Evolutionary conservation across 2,888 invertebrate species (phyloP), one percentile per base, ranked within the genome.

Genomic region (Cinara cedri): DNA sequence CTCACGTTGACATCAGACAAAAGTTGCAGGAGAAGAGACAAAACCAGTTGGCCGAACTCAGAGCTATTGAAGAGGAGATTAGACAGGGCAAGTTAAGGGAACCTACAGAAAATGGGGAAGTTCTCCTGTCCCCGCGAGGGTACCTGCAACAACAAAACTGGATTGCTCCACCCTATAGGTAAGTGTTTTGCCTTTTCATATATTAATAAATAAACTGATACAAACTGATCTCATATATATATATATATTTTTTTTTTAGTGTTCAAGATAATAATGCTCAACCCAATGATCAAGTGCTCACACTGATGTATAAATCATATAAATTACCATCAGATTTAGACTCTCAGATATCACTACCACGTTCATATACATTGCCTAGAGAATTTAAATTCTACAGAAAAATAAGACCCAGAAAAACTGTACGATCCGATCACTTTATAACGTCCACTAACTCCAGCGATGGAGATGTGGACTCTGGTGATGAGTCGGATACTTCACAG

Each of bases 1-100:
- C 93, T 10, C 88, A 93, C 14, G 92, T 94, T 49, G 93, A 94
- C 85, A 95, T 95, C 82, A 93, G 93, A 82, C 93, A 94, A 83
- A 95, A 95, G 85, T 87, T 95, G 0, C 92, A 93, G 84, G 94
- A 94, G 85, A 95, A 95, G 85, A 94, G 94, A 84, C 93, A 93
- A 84, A 94, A 95, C 82, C 95, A 95, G 84, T 87, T 95, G 44
- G 93, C 94, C 0, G 94, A 95, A 85, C 86, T 95, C 49, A 88
- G 92, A 81, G 93, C 91, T 70, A 92, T 92, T 74, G 94, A 95
- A 84, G 94, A 95, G 84, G 95, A 95, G 86, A 94, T 95, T 75
- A 93, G 93, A 84, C 93, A 93, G 83, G 93, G 93, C 0, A 94
- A 94, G 85, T 86, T 83, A 42, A 82, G 82, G 34, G 81, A 81